phyloP scores from a whole-genome alignment of 2,888 invertebrate species.

The Syritta pipiens region DNA sequence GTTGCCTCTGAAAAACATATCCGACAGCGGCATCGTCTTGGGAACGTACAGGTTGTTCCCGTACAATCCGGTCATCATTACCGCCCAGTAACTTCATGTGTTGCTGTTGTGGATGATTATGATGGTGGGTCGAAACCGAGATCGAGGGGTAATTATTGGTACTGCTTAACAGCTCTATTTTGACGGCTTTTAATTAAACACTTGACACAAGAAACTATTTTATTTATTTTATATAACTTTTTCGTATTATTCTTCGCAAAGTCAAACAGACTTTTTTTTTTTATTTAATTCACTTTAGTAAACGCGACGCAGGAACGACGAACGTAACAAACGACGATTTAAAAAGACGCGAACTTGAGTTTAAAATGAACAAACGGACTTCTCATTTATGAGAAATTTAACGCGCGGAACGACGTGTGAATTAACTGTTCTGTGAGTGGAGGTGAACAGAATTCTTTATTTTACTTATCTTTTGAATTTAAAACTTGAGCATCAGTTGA shows the following conservation, averaged over 20 bases:
- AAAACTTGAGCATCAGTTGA: too few species aligned
- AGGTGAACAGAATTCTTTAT: too few species aligned
- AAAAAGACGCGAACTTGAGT: conserved; percentile 33
- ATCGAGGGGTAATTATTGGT: conserved; percentile 74
- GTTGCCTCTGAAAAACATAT: conserved; percentile 90
- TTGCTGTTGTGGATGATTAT: conserved; percentile 76
- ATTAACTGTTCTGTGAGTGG: conserved; percentile 9
- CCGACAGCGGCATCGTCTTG: conserved; percentile 96
- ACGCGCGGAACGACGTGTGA: conserved; percentile 14
- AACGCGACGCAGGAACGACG: conserved; percentile 29
- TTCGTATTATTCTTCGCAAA: conserved; percentile 10
- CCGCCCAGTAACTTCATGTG: conserved; percentile 90
- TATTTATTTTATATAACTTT: neutral
- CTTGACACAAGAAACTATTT: conserved; percentile 50
- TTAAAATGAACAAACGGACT: conserved; percentile 18
- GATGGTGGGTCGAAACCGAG: conserved; percentile 77
- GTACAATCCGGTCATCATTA: conserved; percentile 83
- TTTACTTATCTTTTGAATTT: too few species aligned
- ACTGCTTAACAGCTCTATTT: conserved; percentile 79
- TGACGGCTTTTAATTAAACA: conserved; percentile 74
- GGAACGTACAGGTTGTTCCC: conserved; percentile 77
- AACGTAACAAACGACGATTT: conserved; percentile 47
- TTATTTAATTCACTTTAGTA: conserved; percentile 1
- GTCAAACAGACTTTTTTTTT: conserved; percentile 17
- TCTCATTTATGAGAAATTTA: conserved; percentile 16